Evolutionary conservation across 2,888 invertebrate species (phyloP).

Genomic region (Synanthedon tipuliformis): DNA sequence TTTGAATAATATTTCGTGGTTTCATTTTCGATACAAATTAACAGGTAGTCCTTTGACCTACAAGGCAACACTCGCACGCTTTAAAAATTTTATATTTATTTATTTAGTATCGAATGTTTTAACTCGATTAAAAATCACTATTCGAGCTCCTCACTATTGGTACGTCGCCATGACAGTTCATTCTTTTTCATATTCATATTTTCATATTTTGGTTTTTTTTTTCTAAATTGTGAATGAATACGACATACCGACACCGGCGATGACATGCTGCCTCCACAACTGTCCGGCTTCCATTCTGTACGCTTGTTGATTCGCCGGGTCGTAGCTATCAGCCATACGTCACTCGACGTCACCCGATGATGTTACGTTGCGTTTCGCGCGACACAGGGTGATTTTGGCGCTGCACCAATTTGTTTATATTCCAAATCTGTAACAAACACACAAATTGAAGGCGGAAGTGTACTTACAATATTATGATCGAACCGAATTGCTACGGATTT

Average conservation of each 20-base stretch:
- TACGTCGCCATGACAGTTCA: too few relatives aligned
- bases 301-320: slow-evolving; percentile 52
- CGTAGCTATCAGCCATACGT: slow-evolving; percentile 63
- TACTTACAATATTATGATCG: background rate
- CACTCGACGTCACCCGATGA: slow-evolving; percentile 35
- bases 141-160: too few relatives aligned
- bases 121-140: too few relatives aligned
- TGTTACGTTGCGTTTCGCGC: slow-evolving; percentile 13
- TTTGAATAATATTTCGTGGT: too few relatives aligned
- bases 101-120: too few relatives aligned
- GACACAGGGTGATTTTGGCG: slow-evolving; percentile 10
- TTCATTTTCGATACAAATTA: too few relatives aligned
- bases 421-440: slow-evolving; percentile 26
- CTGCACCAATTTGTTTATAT: slow-evolving; percentile 10
- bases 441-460: background rate
- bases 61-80: too few relatives aligned
- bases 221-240: slow-evolving; percentile 1
- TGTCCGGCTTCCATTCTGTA: slow-evolving; percentile 73
- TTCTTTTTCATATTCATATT: too few relatives aligned
- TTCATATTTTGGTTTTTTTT: too few relatives aligned
- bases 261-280: slow-evolving; percentile 73
- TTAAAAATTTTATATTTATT: too few relatives aligned
- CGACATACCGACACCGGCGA: slow-evolving; percentile 74
- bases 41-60: too few relatives aligned
- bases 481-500: too few relatives aligned